Evolutionary conservation across 1,140 invertebrate species (phyloP).

Genomic region (Ctenoplectra terminalis): DNA sequence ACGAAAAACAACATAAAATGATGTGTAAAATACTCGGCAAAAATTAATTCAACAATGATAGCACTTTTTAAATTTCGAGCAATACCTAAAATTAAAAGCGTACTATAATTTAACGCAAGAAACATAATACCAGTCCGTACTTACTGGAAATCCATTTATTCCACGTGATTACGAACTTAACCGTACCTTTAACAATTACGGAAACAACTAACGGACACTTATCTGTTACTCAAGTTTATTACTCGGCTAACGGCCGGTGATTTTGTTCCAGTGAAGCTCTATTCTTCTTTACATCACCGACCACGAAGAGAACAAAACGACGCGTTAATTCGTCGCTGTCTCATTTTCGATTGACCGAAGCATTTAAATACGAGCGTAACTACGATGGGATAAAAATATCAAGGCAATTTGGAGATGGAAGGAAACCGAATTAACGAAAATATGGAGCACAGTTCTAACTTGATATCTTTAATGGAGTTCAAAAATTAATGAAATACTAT

Average conservation of each 20-base stretch:
- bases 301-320: not conserved
- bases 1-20: no score
- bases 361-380: conserved; percentile 23
- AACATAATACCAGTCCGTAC: conserved; percentile 9
- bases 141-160: conserved; percentile 39
- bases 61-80: no score
- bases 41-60: no score
- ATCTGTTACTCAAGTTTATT: conserved; percentile 6
- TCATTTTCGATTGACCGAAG: not conserved
- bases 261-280: not conserved
- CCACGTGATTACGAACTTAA: conserved; percentile 36
- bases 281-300: not conserved
- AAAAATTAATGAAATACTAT: conserved; percentile 26
- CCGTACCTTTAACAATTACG: conserved; percentile 16
- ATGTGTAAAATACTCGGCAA: no score
- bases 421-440: conserved; percentile 23
- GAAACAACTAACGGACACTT: not conserved
- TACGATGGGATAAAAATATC: not conserved
- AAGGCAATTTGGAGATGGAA: not conserved
- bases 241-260: not conserved
- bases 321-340: not conserved
- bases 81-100: no score
- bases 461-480: conserved; percentile 10
- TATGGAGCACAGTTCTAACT: not conserved
- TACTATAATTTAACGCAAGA: not conserved